Percentiles rank a stretch among this genome's conserved stretches.
Conservation (phyloP, 2,113 vertebrate species). For the Myocastor coypus region DNA sequence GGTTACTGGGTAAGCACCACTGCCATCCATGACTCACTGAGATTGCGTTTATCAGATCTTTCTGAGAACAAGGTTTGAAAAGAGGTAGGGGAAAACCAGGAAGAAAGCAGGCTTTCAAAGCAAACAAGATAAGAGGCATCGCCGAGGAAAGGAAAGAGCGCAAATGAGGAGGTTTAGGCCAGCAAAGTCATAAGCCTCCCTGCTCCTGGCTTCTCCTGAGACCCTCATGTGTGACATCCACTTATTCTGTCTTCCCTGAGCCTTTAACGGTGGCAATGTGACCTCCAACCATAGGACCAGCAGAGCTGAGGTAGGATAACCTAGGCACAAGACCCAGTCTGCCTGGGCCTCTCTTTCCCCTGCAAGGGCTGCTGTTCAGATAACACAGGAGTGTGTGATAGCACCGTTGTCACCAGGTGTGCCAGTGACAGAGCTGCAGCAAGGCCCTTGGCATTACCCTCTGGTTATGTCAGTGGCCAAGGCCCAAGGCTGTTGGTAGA, state of each 20-base stretch:
- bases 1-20: not conserved
- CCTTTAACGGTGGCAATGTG: not conserved
- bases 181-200: not conserved
- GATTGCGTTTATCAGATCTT: not conserved
- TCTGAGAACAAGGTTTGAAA: not conserved
- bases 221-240: not conserved
- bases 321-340: not conserved
- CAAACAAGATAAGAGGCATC: not conserved
- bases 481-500: not conserved
- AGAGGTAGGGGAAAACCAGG: not conserved
- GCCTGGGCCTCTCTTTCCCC: not conserved
- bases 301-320: not conserved
- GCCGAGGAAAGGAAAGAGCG: not conserved
- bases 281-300: not conserved
- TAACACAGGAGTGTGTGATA: fast-evolving
- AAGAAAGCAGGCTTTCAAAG: not conserved
- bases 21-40: not conserved
- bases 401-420: too few species aligned
- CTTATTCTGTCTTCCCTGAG: not conserved
- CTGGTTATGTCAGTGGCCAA: too few species aligned
- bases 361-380: not conserved
- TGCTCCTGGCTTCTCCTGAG: not conserved
- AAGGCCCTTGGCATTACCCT: not conserved
- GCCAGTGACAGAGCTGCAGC: fast-evolving
- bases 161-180: not conserved